phyloP scores from a whole-genome alignment of 2,888 invertebrate genomes.

The Caenorhabditis wallacei region DNA sequence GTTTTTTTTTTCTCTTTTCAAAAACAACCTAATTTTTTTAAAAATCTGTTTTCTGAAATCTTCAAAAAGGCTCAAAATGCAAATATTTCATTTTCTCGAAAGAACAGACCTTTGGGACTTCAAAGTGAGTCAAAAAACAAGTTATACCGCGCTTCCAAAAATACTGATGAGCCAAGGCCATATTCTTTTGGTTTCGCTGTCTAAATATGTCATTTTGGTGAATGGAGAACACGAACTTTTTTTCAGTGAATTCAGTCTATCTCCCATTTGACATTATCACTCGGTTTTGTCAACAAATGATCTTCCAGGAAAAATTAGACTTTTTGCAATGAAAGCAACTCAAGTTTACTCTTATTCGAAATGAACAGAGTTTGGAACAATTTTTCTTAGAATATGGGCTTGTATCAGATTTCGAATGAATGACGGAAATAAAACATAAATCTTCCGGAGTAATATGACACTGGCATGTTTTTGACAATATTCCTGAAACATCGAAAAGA shows the following conservation, averaged over 20 bases:
- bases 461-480: slow-evolving; percentile 7
- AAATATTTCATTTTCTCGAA: neutral
- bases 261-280: slow-evolving; percentile 15
- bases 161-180: slow-evolving; percentile 42
- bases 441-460: slow-evolving; percentile 5
- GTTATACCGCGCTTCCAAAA: slow-evolving; percentile 21
- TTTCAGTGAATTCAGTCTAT: slow-evolving; percentile 11
- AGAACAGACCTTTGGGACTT: slow-evolving; percentile 26
- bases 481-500: neutral
- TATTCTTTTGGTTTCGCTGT: slow-evolving; percentile 42
- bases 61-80: neutral
- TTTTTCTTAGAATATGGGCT: neutral
- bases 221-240: slow-evolving; percentile 17
- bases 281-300: neutral
- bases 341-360: no score
- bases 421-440: slow-evolving; percentile 26
- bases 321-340: no score
- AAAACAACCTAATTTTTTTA: no score
- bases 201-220: slow-evolving; percentile 38
- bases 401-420: slow-evolving; percentile 8
- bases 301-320: neutral
- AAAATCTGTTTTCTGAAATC: neutral
- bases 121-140: slow-evolving; percentile 22
- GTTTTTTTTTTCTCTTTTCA: neutral
- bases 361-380: slow-evolving; percentile 8